Conservation (phyloP, 1,140 invertebrate species). For the Sweltsa coloradensis region DNA sequence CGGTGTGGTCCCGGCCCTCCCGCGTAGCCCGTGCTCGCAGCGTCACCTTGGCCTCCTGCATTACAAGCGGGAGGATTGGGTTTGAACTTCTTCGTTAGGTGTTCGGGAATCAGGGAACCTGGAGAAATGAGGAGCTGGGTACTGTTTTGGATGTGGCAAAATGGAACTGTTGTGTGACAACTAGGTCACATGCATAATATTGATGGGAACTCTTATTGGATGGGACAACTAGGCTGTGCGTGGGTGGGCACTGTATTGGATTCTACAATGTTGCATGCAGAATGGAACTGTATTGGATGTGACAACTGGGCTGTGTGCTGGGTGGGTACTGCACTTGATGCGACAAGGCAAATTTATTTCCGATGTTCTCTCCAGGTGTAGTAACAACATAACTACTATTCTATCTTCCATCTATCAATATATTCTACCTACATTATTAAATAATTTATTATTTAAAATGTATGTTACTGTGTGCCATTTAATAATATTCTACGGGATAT, state of each 20-base stretch:
- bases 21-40: slow-evolving; percentile 19
- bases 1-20: slow-evolving; percentile 23
- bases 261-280: background rate
- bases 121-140: background rate
- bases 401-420: too few species aligned
- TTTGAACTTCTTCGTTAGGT: slow-evolving; percentile 4
- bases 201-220: background rate
- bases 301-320: background rate
- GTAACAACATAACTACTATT: too few species aligned
- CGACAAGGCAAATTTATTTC: too few species aligned
- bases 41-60: slow-evolving; percentile 12
- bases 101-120: background rate
- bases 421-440: too few species aligned
- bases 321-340: too few species aligned
- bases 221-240: background rate
- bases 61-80: slow-evolving; percentile 6
- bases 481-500: too few species aligned
- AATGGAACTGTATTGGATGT: background rate
- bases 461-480: too few species aligned
- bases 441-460: too few species aligned
- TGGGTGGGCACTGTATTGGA: background rate
- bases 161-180: background rate
- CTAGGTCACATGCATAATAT: background rate
- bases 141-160: background rate
- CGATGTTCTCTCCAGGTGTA: too few species aligned